A percentile compares a stretch with the other conserved stretches of the same genome.
Conservation (phyloP, 2,113 vertebrate species). For the Anhinga rufa region DNA sequence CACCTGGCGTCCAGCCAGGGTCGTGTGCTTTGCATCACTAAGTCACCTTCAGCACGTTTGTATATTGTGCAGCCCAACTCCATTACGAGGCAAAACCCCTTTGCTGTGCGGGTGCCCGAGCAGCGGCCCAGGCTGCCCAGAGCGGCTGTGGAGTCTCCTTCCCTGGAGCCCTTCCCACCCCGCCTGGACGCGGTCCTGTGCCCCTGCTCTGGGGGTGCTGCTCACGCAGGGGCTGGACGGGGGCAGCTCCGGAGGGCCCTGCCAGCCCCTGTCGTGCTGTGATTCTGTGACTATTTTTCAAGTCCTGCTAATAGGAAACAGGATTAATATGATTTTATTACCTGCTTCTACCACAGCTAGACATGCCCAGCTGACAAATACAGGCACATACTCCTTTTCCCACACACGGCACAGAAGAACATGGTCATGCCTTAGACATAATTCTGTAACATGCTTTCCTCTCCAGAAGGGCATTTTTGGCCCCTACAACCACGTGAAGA, state of each 20-base stretch:
- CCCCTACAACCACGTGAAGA: accelerated
- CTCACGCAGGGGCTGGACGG: no score
- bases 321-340: background rate
- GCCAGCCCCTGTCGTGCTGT: no score
- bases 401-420: background rate
- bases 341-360: background rate
- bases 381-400: background rate
- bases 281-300: background rate
- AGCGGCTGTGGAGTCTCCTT: no score
- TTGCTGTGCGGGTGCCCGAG: no score
- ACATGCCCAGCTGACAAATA: background rate
- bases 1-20: no score
- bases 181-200: no score
- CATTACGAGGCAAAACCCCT: no score
- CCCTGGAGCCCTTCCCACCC: no score
- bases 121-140: no score
- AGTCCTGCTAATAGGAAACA: background rate
- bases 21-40: background rate
- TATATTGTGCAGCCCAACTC: background rate
- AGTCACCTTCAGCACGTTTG: background rate
- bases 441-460: background rate
- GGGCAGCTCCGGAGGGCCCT: no score
- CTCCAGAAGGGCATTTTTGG: background rate
- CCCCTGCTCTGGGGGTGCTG: no score
- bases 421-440: background rate